Percentiles rank a stretch among this genome's conserved stretches.
Conservation (phyloP, 2,888 invertebrate species). For the Meteorus cinctellus region DNA sequence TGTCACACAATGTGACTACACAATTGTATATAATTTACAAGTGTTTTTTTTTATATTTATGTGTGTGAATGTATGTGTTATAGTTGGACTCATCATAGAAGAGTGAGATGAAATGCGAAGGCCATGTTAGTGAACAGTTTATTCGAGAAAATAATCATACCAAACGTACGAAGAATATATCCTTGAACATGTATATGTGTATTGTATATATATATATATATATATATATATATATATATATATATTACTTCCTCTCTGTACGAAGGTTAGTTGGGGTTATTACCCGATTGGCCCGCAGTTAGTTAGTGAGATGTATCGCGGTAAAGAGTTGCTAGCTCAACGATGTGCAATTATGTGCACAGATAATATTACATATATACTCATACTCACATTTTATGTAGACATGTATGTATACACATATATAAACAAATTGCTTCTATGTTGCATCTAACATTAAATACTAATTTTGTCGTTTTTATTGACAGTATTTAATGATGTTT, state of each 20-base stretch:
- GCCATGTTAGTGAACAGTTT: slow-evolving; percentile 39
- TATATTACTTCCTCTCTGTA: slow-evolving; percentile 21
- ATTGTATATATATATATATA: slow-evolving; percentile 2
- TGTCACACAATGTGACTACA: no score
- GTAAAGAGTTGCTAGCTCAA: slow-evolving; percentile 26
- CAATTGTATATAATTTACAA: background rate
- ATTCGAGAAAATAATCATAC: slow-evolving; percentile 50
- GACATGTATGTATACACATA: background rate
- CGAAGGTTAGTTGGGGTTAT: slow-evolving; percentile 56
- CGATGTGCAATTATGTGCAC: slow-evolving; percentile 34
- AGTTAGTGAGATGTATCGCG: slow-evolving; percentile 45
- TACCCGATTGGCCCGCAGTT: slow-evolving; percentile 51
- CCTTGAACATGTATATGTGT: slow-evolving; percentile 24
- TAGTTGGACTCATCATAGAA: background rate
- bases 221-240: slow-evolving; percentile 18
- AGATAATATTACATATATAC: slow-evolving; percentile 7
- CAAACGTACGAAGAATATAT: slow-evolving; percentile 48
- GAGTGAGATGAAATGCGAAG: slow-evolving; percentile 7
- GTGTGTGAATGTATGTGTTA: slow-evolving; percentile 2
- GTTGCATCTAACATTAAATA: background rate
- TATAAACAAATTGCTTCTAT: background rate
- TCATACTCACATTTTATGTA: background rate
- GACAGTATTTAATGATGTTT: background rate
- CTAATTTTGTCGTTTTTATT: background rate
- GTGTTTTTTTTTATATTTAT: no score